A percentile compares a stretch with the other conserved stretches of the same genome.
Conservation (phyloP, 2,113 vertebrate species). For the Lagopus leucura region DNA sequence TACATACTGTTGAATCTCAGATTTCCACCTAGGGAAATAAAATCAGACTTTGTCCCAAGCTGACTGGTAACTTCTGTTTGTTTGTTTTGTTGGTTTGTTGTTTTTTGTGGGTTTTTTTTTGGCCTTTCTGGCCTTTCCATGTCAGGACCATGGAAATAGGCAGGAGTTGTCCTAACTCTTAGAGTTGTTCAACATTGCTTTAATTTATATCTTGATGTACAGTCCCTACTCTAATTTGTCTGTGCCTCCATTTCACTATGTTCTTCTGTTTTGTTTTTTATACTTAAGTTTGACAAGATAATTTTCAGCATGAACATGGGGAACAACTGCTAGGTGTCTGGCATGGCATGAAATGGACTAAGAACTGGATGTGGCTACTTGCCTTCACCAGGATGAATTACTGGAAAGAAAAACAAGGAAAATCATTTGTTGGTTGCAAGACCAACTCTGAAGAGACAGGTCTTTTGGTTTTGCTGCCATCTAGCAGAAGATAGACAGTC, state of each 20-base stretch:
- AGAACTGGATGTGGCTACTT: neutral
- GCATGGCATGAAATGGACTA: neutral
- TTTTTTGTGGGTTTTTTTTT: too few relatives aligned
- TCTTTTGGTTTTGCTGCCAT: constrained; percentile 61
- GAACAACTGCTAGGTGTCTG: neutral
- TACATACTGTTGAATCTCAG: neutral
- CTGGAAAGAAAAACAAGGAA: neutral
- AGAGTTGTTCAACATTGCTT: neutral
- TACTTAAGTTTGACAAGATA: neutral
- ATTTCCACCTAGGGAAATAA: neutral
- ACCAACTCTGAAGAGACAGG: neutral
- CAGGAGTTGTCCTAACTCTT: neutral
- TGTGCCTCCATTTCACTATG: neutral
- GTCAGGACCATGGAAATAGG: neutral
- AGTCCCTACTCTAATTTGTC: neutral
- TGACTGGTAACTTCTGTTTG: neutral
- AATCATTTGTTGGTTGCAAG: neutral
- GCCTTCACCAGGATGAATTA: neutral
- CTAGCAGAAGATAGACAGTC: constrained; percentile 24
- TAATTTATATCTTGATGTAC: neutral
- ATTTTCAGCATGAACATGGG: neutral
- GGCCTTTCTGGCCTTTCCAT: neutral
- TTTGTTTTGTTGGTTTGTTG: too few relatives aligned
- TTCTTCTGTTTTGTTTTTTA: neutral
- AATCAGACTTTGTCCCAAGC: neutral